Conservation (phyloP, 2,797 vertebrate species). For the Helarctos malayanus region DNA sequence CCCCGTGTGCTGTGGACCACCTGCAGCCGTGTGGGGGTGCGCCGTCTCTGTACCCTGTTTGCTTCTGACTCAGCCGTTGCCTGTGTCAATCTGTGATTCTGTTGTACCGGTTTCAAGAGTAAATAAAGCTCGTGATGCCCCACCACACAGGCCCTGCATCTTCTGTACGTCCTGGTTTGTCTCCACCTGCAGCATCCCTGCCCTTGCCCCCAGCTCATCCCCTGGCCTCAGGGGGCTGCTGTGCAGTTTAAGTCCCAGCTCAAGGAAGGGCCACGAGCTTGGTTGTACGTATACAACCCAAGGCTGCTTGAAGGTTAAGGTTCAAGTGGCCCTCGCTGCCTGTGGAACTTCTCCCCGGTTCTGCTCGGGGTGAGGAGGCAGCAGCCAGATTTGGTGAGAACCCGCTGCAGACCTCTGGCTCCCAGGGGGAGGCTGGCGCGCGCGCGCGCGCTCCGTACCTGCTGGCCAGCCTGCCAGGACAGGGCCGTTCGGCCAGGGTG, state of each 20-base stretch:
- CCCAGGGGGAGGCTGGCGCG: not conserved
- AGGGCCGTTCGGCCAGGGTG: too few relatives aligned
- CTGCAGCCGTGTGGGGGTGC: not conserved
- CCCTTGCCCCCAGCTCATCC: accelerated
- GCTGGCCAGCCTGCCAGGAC: not conserved
- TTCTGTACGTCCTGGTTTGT: not conserved
- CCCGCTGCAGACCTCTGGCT: not conserved
- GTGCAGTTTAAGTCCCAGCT: not conserved
- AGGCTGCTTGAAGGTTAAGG: not conserved
- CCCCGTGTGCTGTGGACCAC: not conserved
- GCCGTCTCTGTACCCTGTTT: not conserved
- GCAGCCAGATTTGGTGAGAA: not conserved
- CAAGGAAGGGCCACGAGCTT: not conserved
- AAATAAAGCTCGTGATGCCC: constrained; percentile 90
- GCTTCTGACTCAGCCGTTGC: constrained; percentile 43
- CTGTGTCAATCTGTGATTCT: constrained; percentile 61
- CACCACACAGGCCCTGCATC: not conserved
- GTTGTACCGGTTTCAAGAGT: constrained; percentile 87
- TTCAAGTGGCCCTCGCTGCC: not conserved
- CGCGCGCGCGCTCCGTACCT: not conserved
- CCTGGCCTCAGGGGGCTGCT: accelerated
- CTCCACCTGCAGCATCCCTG: too few relatives aligned
- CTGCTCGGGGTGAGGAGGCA: not conserved
- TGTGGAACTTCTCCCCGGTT: not conserved
- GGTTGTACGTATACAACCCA: accelerated